A percentile compares a stretch with the other conserved stretches of the same genome.
Evolutionary conservation across 2,888 invertebrate species (phyloP).

Genomic region (Pardosa pseudoannulata): DNA sequence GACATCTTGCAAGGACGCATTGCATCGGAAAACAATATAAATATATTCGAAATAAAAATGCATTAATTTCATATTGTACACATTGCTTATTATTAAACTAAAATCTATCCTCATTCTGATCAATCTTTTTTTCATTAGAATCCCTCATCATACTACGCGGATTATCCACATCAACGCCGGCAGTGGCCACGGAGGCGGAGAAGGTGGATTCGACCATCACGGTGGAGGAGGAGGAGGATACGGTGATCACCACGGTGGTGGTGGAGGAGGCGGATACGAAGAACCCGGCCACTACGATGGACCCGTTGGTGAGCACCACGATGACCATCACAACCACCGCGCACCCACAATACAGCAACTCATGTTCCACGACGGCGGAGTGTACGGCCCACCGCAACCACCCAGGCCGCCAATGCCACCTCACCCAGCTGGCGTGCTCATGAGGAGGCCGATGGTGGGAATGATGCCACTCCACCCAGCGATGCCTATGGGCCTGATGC

Average conservation of each 20-base stretch:
- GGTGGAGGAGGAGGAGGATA: neutral
- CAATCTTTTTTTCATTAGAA: conserved; percentile 34
- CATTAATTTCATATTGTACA: too few species aligned
- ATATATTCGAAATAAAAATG: too few species aligned
- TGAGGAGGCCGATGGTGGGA: neutral
- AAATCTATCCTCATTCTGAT: too few species aligned
- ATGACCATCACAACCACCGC: neutral
- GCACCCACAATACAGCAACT: conserved; percentile 40
- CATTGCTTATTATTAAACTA: too few species aligned
- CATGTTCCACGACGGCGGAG: conserved; percentile 52
- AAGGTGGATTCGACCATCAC: neutral
- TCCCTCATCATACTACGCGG: conserved; percentile 63
- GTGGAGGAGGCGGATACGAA: neutral
- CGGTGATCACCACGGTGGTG: neutral
- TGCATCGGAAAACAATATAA: too few species aligned
- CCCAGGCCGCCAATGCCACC: neutral
- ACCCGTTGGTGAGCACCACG: conserved; percentile 1
- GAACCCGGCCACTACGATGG: neutral
- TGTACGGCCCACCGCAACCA: conserved; percentile 10
- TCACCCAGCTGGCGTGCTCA: neutral
- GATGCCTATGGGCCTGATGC: neutral
- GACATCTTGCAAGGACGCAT: too few species aligned
- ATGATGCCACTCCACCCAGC: neutral
- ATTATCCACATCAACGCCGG: conserved; percentile 70
- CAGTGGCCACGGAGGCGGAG: neutral